phyloP scores from a whole-genome alignment of 2,888 invertebrate species.

The Nasonia oneida region DNA sequence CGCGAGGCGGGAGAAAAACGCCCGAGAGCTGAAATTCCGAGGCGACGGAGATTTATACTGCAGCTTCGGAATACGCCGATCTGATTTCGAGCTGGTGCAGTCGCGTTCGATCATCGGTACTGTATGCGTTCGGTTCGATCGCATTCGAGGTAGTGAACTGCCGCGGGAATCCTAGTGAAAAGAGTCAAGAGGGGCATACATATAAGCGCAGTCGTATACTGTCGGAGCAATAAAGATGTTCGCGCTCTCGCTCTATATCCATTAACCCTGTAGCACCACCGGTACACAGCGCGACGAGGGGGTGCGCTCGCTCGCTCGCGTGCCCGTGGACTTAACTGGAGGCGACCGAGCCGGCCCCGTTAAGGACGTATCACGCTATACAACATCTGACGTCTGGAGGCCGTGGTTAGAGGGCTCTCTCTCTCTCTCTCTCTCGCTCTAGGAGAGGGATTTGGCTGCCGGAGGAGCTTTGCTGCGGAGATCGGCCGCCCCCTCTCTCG shows the following conservation, averaged over 20 bases:
- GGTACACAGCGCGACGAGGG: background rate
- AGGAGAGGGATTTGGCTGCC: constrained; percentile 44
- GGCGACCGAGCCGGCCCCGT: constrained; percentile 35
- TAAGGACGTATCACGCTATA: constrained; percentile 28
- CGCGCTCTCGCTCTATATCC: background rate
- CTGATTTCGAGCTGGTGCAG: too few species aligned
- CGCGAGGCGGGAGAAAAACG: constrained; percentile 9
- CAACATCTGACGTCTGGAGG: constrained; percentile 35
- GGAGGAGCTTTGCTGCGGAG: constrained; percentile 47
- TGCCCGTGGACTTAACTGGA: constrained; percentile 50
- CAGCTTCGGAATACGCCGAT: too few species aligned
- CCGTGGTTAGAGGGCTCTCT: constrained; percentile 34
- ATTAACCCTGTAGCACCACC: constrained; percentile 5
- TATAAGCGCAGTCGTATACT: background rate
- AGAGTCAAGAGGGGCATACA: too few species aligned
- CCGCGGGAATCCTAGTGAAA: too few species aligned
- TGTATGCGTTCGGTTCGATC: too few species aligned
- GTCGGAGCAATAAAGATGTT: constrained; percentile 32
- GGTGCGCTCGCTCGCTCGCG: background rate
- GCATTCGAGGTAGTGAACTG: too few species aligned
- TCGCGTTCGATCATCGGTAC: too few species aligned
- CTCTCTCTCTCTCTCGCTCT: too few species aligned
- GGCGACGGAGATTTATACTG: background rate
- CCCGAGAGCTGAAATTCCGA: constrained; percentile 28
- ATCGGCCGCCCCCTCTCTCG: constrained; percentile 26